Conservation (phyloP, 2,113 vertebrate species). For the Erpornis zantholeuca region DNA sequence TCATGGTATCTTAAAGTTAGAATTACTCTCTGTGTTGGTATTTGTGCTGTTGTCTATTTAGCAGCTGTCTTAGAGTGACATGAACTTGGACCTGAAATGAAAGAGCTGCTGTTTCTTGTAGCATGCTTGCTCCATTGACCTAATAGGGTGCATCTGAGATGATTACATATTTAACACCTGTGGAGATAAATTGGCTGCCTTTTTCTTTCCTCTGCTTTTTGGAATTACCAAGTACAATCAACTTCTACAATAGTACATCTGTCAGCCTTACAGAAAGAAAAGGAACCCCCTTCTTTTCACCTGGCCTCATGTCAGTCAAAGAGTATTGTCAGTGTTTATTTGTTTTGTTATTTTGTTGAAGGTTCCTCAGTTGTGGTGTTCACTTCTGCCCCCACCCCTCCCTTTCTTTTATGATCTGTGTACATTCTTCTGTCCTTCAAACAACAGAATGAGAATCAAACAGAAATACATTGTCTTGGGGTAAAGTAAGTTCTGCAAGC, state of each 20-base stretch:
- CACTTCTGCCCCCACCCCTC: not conserved
- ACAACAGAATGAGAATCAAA: not conserved
- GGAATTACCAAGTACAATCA: not conserved
- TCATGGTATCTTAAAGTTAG: not conserved
- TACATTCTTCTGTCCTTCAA: not conserved
- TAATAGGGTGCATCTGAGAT: not conserved
- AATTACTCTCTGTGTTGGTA: not conserved
- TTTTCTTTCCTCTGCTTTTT: not conserved
- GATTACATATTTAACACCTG: not conserved
- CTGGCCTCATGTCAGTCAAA: not conserved
- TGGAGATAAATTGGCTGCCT: not conserved
- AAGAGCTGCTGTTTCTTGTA: not conserved
- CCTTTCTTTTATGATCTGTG: not conserved
- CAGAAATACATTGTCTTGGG: not conserved
- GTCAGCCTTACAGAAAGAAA: not conserved
- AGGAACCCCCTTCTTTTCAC: not conserved
- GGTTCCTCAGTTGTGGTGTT: not conserved
- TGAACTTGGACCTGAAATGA: not conserved
- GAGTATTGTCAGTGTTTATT: no score
- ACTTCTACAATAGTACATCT: not conserved
- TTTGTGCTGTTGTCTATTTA: not conserved
- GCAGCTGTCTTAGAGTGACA: not conserved
- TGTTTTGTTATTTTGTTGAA: no score
- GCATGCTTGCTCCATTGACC: not conserved
- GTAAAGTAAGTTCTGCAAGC: not conserved